These are phyloP conservation scores for Hirtodrosophila confusa DNA, from an alignment of 2,888 invertebrate genomes.

Conservation along the genomic window DNA sequence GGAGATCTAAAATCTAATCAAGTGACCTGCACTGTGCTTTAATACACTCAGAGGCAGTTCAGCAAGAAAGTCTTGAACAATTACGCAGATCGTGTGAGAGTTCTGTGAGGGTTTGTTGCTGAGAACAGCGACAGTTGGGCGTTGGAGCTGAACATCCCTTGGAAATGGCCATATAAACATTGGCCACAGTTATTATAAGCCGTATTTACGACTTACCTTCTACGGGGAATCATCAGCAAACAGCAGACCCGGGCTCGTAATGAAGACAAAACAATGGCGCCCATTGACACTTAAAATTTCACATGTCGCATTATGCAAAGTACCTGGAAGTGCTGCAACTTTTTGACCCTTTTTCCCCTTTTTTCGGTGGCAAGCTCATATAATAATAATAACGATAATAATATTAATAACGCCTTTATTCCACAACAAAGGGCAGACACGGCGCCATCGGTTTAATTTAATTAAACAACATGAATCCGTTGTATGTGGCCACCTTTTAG, in stretches of 20 bases:
- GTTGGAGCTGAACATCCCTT: background rate
- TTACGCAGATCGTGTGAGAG: slow-evolving; percentile 24
- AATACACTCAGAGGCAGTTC: slow-evolving; percentile 41
- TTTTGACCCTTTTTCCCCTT: slow-evolving; percentile 49
- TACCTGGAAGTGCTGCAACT: slow-evolving; percentile 57
- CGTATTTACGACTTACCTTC: slow-evolving; percentile 42
- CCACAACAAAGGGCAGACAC: slow-evolving; percentile 61
- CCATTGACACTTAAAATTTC: slow-evolving; percentile 69
- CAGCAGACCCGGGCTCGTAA: slow-evolving; percentile 17
- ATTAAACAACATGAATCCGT: slow-evolving; percentile 78
- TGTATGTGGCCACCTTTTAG: slow-evolving; percentile 72
- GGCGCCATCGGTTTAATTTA: slow-evolving; percentile 73
- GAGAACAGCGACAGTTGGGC: slow-evolving; percentile 49
- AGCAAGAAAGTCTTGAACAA: slow-evolving; percentile 16
- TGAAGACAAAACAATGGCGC: slow-evolving; percentile 56
- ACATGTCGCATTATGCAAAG: slow-evolving; percentile 73
- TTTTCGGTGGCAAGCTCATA: background rate
- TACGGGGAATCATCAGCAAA: slow-evolving; percentile 21
- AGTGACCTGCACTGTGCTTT: too few species aligned
- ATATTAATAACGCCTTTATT: slow-evolving; percentile 78
- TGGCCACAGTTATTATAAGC: slow-evolving; percentile 46
- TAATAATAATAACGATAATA: slow-evolving; percentile 54
- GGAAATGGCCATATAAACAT: slow-evolving; percentile 16
- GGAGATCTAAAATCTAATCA: too few species aligned
- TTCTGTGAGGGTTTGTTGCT: slow-evolving; percentile 21